Base-by-base conservation (phyloP, 2,113 vertebrate genomes). In the Ivindomyrus marchei region DNA sequence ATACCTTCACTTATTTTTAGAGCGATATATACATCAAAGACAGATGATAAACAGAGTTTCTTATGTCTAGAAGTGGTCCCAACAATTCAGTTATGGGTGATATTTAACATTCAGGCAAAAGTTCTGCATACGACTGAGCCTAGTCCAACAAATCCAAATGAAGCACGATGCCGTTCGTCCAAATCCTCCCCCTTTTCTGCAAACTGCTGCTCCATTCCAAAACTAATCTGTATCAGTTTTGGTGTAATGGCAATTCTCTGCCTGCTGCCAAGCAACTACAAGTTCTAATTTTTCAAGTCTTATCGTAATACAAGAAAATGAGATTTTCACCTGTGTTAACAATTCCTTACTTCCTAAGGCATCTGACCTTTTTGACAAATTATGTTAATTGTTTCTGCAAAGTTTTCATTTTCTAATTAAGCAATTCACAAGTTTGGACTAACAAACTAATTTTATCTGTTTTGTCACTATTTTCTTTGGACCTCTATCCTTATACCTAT, bases 1-100 rank as follows among this genome's bases (percentile, higher is more conserved):
- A 46, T n/a, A 66, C 17, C 21, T 5, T 6, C 5, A 46, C 10
- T 62, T 93, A 90, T 92, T 91, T 92, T 89, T 90, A 89, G 86
- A 90, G 90, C 4, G 92, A 89, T 56, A 87, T 92, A 93, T 91
- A 93, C 88, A 89, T 88, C n/a, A 53, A 86, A 91, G 91, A 91
- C 89, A 90, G 89, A 90, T 88, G 89, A 91, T 89, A 39, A 62
- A 90, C 92, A 90, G 90, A 88, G 58, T 86, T 92, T 24, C 36
- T 90, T 87, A 86, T 91, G 17, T 77, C 87, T 85, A 39, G 91
- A 91, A 87, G 31, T 3, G 50, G 85, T 56, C 6, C 85, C 19
- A 52, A 39, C 31, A 87, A 3, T 87, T 11, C 15, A 70, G 66
- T 58, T 90, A 89, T 83, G 52, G 50, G 42, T 56, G 80, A 85